Evolutionary conservation across 2,888 invertebrate genomes (phyloP).

Genomic region (Harpalus rufipes): DNA sequence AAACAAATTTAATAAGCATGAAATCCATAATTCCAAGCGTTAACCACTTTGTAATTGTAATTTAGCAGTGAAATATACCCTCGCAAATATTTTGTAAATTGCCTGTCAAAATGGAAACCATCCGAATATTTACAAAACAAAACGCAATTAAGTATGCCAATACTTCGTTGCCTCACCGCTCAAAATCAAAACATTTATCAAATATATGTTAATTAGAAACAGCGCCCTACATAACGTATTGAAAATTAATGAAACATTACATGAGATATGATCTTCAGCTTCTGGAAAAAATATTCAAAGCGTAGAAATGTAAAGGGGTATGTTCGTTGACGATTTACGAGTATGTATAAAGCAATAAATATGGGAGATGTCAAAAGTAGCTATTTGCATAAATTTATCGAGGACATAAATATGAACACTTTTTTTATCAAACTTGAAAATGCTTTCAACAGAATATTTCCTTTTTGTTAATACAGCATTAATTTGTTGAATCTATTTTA

Average conservation of each 20-base stretch:
- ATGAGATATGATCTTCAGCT: conserved; percentile 7
- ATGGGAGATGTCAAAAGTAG: conserved; percentile 57
- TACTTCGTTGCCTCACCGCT: background rate
- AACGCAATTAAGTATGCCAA: conserved; percentile 20
- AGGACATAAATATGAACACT: conserved; percentile 24
- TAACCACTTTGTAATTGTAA: conserved; percentile 41
- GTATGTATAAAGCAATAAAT: conserved; percentile 41
- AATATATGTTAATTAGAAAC: conserved; percentile 49
- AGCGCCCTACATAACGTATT: conserved; percentile 4
- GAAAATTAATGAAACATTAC: background rate
- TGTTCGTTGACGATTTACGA: conserved; percentile 40
- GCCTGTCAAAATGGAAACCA: conserved; percentile 10
- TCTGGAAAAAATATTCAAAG: conserved; percentile 10
- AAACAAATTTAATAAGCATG: conserved; percentile 16
- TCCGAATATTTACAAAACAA: conserved; percentile 25
- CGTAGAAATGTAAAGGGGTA: conserved; percentile 22
- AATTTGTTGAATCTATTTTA: too few species aligned
- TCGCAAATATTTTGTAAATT: conserved; percentile 10
- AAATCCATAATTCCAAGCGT: background rate
- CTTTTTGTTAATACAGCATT: background rate
- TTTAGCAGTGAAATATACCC: conserved; percentile 9
- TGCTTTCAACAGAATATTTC: background rate
- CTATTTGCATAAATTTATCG: conserved; percentile 52
- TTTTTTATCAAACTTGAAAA: conserved; percentile 12
- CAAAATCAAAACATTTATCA: conserved; percentile 48